Evolutionary conservation across 2,888 invertebrate species (phyloP), one percentile per base, ranked within the genome.

Genomic region (Tipula unca): DNA sequence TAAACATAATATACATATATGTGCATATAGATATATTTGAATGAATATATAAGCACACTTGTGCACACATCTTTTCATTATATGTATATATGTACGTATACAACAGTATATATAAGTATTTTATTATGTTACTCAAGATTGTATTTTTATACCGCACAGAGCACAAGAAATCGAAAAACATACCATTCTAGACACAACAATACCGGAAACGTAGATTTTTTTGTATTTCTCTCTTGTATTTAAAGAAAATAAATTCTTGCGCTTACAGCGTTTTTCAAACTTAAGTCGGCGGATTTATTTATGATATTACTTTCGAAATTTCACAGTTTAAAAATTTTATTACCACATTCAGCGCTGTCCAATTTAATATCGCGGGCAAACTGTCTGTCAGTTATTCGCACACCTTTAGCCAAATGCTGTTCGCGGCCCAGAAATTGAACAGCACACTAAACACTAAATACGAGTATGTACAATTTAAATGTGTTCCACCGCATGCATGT

Each of bases 151-250:
- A 69, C 69, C 69, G n/a, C n/a, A 69, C 69, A 48, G 48, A 17
- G 13, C 39, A 39, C 13, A 48, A 69, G 17, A 69, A 69, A 69
- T 8, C 25, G 13, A 69, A 69, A 69, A n/a, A n/a, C n/a, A n/a
- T 69, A 69, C 69, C 69, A 69, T 69, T 69, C 69, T 69, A 69
- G 69, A 69, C 69, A 69, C 69, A 69, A 69, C 69, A 69, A 69
- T 69, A 69, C 69, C 69, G 69, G 69, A 69, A 69, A 69, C 25
- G 25, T 69, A 20, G 48, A 54, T 54, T 1, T 69, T 69, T 20
- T 69, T 69, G 6, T 69, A 25, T 69, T 69, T 69, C 69, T 69
- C 10, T 48, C 48, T 48, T 48, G 17, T 8, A 48, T 17, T 17
- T 48, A 8, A 48, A 17, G 17, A 48, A 48, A 17, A 20, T 48